Evolutionary conservation across 1,140 invertebrate genomes (phyloP).

Genomic region (Hetaerina americana): DNA sequence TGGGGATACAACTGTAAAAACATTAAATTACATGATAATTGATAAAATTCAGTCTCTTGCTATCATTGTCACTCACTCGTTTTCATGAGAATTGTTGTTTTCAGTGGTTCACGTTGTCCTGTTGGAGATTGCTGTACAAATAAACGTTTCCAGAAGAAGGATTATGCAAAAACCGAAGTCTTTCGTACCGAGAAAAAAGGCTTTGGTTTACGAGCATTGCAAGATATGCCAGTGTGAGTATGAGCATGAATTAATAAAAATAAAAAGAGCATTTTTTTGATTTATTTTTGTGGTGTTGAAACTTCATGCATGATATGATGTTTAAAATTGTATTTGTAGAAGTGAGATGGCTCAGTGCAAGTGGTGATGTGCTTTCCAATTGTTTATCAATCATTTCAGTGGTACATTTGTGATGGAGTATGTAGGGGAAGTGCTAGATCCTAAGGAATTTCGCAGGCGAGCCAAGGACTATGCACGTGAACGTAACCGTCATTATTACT

Average conservation of each 20-base stretch:
- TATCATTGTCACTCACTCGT: slow-evolving; percentile 5
- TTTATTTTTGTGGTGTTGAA: not conserved
- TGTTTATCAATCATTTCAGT: slow-evolving; percentile 35
- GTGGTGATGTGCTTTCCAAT: not conserved
- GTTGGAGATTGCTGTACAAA: slow-evolving; percentile 84
- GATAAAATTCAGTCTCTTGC: too few relatives aligned
- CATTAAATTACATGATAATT: too few relatives aligned
- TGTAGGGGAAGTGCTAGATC: slow-evolving; percentile 90
- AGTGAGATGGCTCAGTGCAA: not conserved
- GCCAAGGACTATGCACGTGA: slow-evolving; percentile 84
- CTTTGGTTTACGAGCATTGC: slow-evolving; percentile 71
- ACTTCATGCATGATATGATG: not conserved
- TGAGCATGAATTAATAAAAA: not conserved
- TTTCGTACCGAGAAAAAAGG: slow-evolving; percentile 91
- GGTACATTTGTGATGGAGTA: slow-evolving; percentile 97
- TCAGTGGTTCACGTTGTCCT: slow-evolving; percentile 75
- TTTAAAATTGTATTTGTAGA: too few relatives aligned
- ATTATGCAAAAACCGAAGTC: slow-evolving; percentile 73
- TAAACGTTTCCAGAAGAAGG: slow-evolving; percentile 78
- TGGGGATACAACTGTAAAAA: too few relatives aligned
- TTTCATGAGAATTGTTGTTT: too few relatives aligned
- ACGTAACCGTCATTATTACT: slow-evolving; percentile 91
- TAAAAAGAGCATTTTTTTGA: not conserved
- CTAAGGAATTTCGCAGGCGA: slow-evolving; percentile 74
- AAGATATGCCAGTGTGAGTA: slow-evolving; percentile 58